phyloP scores from a whole-genome alignment of 2,888 invertebrate species.

The Mylabris sibirica region DNA sequence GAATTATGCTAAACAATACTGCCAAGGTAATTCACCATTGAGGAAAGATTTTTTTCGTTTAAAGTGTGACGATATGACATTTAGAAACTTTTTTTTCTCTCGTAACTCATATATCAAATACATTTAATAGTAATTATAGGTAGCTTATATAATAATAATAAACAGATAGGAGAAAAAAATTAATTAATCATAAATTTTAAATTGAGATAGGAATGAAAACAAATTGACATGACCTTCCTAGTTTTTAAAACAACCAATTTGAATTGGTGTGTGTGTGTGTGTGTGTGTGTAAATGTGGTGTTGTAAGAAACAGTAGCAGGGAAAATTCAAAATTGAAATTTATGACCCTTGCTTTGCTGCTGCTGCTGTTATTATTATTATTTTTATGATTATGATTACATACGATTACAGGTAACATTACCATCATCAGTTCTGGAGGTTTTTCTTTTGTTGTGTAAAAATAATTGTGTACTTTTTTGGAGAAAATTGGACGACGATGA shows the following conservation, averaged over 20 bases:
- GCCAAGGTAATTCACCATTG: neutral
- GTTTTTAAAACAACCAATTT: neutral
- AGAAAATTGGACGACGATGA: neutral
- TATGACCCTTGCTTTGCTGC: neutral
- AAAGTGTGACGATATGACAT: neutral
- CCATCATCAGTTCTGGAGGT: neutral
- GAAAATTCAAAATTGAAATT: conserved; percentile 4
- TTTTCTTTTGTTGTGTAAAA: neutral
- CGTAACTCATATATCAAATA: too few relatives aligned
- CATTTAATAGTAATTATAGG: neutral
- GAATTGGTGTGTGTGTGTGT: too few relatives aligned
- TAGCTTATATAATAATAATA: neutral
- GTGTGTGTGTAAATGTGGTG: too few relatives aligned
- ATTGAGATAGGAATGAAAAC: neutral
- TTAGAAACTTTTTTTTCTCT: too few relatives aligned
- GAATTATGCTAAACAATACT: neutral
- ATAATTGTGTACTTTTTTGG: neutral
- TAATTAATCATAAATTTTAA: neutral
- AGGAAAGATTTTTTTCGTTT: neutral
- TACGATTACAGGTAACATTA: neutral
- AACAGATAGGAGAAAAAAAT: neutral
- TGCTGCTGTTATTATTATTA: neutral
- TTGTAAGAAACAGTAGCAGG: conserved; percentile 1
- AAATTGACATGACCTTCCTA: neutral
- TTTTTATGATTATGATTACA: neutral